phyloP scores from a whole-genome alignment of 2,113 vertebrate genomes.

The Abramis brama region DNA sequence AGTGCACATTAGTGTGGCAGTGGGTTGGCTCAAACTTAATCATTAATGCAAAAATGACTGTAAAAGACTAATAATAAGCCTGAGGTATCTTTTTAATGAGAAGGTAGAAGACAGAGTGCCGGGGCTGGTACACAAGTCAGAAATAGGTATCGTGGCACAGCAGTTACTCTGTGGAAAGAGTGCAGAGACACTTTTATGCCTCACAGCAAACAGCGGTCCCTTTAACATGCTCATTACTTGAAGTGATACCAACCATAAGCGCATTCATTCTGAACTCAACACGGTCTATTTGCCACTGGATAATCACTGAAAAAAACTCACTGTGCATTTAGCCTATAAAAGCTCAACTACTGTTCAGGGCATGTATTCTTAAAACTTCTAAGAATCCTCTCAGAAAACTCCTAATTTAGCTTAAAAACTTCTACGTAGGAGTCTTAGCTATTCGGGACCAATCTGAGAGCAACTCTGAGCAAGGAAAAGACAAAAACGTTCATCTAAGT shows the following conservation, averaged over 20 bases:
- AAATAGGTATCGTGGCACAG: neutral
- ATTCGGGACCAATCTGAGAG: too few species aligned
- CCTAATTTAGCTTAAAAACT: too few species aligned
- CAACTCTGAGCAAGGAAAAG: too few species aligned
- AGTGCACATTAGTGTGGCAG: neutral
- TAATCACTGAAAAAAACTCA: constrained; percentile 2
- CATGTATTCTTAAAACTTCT: too few species aligned
- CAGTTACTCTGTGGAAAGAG: constrained; percentile 17
- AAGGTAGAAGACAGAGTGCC: constrained; percentile 28
- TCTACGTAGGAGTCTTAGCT: too few species aligned
- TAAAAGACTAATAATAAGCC: constrained; percentile 30
- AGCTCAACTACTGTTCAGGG: constrained; percentile 6
- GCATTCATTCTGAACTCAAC: constrained; percentile 5
- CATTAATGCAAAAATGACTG: constrained; percentile 14
- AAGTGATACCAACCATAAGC: constrained; percentile 19
- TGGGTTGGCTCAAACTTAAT: neutral
- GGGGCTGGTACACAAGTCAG: constrained; percentile 13
- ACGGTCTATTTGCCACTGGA: constrained; percentile 5
- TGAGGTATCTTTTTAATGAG: constrained; percentile 32
- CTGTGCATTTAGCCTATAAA: neutral
- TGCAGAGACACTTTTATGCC: constrained; percentile 25
- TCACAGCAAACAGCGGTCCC: constrained; percentile 1
- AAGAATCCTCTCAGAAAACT: too few species aligned
- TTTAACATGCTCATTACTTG: constrained; percentile 28
- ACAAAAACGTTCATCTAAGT: too few species aligned